Percentiles rank a stretch among this genome's conserved stretches.
Conservation (phyloP, 1,140 invertebrate genomes). For the Drosophila nigromelanica region DNA sequence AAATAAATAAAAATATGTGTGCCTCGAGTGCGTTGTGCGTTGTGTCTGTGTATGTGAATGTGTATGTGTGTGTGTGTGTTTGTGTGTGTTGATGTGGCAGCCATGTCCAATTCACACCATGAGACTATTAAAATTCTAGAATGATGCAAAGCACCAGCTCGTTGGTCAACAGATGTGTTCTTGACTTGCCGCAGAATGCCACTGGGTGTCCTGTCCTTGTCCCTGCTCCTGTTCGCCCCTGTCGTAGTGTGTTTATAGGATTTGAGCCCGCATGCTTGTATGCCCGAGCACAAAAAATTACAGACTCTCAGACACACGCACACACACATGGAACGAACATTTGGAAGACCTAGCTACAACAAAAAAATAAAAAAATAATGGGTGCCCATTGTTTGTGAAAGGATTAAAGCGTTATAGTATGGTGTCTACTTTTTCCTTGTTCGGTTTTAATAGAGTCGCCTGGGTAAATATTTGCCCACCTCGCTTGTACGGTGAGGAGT, state of each 20-base stretch:
- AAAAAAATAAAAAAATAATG: conserved; percentile 35
- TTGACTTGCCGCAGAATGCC: conserved; percentile 41
- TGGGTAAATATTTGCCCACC: conserved; percentile 64
- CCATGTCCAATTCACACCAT: conserved; percentile 48
- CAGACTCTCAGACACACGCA: conserved; percentile 31
- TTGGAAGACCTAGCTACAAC: conserved; percentile 17
- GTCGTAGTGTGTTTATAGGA: conserved; percentile 46
- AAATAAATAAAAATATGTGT: conserved; percentile 4
- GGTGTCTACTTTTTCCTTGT: conserved; percentile 49
- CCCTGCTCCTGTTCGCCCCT: neutral
- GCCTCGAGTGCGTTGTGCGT: conserved; percentile 10
- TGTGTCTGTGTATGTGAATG: conserved; percentile 11
- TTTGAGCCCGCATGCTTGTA: conserved; percentile 62
- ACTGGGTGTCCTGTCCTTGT: neutral
- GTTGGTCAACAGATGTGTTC: conserved; percentile 46
- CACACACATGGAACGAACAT: conserved; percentile 41
- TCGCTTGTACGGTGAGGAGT: conserved; percentile 34
- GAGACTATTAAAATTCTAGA: conserved; percentile 48
- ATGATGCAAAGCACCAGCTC: conserved; percentile 28
- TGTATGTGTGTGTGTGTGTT: neutral
- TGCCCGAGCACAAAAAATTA: conserved; percentile 49
- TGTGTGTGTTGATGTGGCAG: conserved; percentile 37
- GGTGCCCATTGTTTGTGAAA: conserved; percentile 67
- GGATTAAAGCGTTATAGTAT: conserved; percentile 45
- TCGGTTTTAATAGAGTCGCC: conserved; percentile 74